Percentiles rank a stretch among this genome's conserved stretches.
phyloP scores from a whole-genome alignment of 2,888 invertebrate species.

The Folsomia manolachei region DNA sequence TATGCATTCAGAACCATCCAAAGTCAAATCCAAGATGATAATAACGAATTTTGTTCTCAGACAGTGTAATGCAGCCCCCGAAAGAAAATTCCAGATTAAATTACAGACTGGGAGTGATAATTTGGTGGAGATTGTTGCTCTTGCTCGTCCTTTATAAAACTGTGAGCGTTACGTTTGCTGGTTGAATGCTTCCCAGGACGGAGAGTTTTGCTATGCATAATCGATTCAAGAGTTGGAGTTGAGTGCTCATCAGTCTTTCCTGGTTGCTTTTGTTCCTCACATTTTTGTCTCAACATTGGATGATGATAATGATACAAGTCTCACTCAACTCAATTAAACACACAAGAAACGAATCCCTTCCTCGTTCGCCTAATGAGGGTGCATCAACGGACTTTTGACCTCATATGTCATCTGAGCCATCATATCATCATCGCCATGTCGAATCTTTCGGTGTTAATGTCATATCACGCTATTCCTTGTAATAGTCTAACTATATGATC shows the following conservation, averaged over 20 bases:
- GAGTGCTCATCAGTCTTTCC: not conserved
- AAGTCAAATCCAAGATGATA: no score
- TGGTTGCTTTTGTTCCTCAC: not conserved
- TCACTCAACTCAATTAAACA: not conserved
- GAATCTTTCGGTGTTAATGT: not conserved
- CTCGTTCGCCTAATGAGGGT: not conserved
- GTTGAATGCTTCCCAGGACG: no score
- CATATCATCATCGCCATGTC: constrained; percentile 1
- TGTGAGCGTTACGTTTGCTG: no score
- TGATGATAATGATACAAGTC: no score
- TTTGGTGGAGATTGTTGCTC: no score
- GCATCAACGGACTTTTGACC: not conserved
- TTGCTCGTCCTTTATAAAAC: no score
- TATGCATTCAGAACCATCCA: no score
- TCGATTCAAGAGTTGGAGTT: not conserved
- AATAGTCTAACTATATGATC: not conserved
- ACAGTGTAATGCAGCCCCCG: no score
- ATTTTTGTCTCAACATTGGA: no score
- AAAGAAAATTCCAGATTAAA: not conserved
- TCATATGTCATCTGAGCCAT: constrained; percentile 1
- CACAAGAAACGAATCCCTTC: not conserved
- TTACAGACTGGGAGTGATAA: not conserved
- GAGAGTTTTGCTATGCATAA: not conserved
- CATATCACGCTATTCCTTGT: not conserved
- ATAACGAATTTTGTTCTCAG: no score